Conservation (phyloP, 2,888 invertebrate species). For the Ophion costatus region DNA sequence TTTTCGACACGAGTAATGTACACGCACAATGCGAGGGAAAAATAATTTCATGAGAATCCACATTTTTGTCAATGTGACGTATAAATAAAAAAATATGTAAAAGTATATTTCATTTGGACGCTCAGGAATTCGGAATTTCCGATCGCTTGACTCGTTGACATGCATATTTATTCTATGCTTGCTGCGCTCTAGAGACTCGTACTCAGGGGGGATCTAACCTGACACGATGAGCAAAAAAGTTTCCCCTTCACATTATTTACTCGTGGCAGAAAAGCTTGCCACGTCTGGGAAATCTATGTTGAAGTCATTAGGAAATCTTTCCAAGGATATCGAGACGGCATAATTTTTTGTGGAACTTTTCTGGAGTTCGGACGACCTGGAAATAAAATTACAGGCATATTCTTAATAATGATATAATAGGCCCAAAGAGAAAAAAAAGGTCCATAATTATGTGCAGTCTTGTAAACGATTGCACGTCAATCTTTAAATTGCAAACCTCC, state of each 20-base stretch:
- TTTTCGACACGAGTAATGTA: not conserved
- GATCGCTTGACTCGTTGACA: constrained; percentile 6
- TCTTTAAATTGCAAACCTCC: too few relatives aligned
- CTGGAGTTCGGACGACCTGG: too few relatives aligned
- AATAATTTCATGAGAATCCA: not conserved
- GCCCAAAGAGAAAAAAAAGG: too few relatives aligned
- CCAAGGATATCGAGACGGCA: not conserved
- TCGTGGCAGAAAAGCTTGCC: not conserved
- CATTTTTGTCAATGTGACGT: too few relatives aligned
- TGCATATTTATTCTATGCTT: constrained; percentile 19
- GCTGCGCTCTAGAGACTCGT: constrained; percentile 30
- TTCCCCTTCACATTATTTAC: not conserved
- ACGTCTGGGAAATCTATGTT: constrained; percentile 46
- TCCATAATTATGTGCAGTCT: too few relatives aligned
- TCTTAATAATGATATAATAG: too few relatives aligned
- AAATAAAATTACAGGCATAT: too few relatives aligned
- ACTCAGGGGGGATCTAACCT: constrained; percentile 28
- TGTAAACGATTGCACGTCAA: too few relatives aligned
- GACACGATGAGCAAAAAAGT: not conserved
- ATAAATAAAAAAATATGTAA: too few relatives aligned
- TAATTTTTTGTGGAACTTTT: not conserved
- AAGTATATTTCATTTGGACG: constrained; percentile 2
- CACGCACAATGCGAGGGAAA: not conserved
- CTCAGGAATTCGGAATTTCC: not conserved
- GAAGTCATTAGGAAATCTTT: constrained; percentile 9